Conservation (phyloP, 2,113 vertebrate species). For the Ariopsis seemanni region DNA sequence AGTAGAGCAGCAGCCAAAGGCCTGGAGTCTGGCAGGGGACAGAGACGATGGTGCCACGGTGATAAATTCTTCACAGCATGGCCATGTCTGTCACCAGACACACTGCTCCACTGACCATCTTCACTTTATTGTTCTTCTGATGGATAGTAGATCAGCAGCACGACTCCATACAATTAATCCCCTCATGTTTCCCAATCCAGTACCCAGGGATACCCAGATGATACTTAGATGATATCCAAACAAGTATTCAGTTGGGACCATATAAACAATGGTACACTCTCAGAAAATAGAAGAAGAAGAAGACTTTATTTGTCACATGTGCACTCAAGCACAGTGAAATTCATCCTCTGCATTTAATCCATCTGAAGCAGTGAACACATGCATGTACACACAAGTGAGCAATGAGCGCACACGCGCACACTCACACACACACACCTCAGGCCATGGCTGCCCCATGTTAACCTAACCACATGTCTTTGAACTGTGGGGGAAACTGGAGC, state of each 20-base stretch:
- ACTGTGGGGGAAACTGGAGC: too few relatives aligned
- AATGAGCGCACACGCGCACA: too few relatives aligned
- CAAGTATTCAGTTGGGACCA: background rate
- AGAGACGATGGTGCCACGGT: slow-evolving; percentile 44
- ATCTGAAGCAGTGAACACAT: too few relatives aligned
- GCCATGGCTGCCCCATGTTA: too few relatives aligned
- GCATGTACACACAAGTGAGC: too few relatives aligned
- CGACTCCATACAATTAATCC: background rate
- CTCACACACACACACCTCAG: too few relatives aligned
- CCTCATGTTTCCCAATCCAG: background rate
- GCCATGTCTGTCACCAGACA: slow-evolving; percentile 53
- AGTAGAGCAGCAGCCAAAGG: slow-evolving; percentile 58
- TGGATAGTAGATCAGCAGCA: slow-evolving; percentile 18
- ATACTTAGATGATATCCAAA: background rate
- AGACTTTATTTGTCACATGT: too few relatives aligned
- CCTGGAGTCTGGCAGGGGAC: slow-evolving; percentile 54
- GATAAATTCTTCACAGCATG: slow-evolving; percentile 60
- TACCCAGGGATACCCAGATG: background rate
- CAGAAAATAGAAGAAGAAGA: background rate
- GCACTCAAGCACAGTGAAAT: too few relatives aligned
- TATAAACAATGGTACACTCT: background rate
- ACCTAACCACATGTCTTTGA: too few relatives aligned
- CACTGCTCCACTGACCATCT: slow-evolving; percentile 47
- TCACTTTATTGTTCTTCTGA: slow-evolving; percentile 51
- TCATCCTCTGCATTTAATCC: too few relatives aligned